Evolutionary conservation across 2,113 vertebrate genomes (phyloP).

Genomic region (Australoheros scitulus): DNA sequence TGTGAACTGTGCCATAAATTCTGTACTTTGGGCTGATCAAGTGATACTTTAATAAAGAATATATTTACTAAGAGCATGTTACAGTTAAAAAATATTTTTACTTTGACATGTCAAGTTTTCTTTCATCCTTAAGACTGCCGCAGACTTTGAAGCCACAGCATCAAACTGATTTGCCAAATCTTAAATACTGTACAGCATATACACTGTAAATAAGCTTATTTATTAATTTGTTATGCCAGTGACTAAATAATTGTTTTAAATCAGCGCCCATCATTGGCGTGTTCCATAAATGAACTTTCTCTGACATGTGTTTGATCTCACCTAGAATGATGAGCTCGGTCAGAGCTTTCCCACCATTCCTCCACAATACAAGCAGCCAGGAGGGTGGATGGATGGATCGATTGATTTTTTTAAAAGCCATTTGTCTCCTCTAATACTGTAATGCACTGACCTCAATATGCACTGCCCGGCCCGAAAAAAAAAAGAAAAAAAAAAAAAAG

Average conservation of each 20-base stretch:
- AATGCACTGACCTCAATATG: not conserved
- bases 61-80: not conserved
- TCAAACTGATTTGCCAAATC: not conserved
- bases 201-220: not conserved
- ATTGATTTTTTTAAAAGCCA: not conserved
- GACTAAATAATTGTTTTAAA: too few relatives aligned
- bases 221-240: not conserved
- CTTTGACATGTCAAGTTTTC: not conserved
- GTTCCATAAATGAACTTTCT: not conserved
- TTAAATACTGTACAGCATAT: not conserved
- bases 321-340: not conserved
- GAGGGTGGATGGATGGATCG: not conserved
- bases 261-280: fast-evolving
- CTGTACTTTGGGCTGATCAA: not conserved
- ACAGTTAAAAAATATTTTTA: not conserved
- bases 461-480: not conserved
- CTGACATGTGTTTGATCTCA: not conserved
- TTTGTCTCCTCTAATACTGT: not conserved
- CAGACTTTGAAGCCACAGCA: not conserved
- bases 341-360: not conserved
- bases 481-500: not conserved
- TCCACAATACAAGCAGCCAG: too few relatives aligned
- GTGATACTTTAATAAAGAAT: not conserved
- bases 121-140: not conserved
- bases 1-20: not conserved